Evolutionary conservation across 2,113 vertebrate genomes (phyloP), one percentile per base, ranked within the genome.

Genomic region (Sylvicapra grimmia): DNA sequence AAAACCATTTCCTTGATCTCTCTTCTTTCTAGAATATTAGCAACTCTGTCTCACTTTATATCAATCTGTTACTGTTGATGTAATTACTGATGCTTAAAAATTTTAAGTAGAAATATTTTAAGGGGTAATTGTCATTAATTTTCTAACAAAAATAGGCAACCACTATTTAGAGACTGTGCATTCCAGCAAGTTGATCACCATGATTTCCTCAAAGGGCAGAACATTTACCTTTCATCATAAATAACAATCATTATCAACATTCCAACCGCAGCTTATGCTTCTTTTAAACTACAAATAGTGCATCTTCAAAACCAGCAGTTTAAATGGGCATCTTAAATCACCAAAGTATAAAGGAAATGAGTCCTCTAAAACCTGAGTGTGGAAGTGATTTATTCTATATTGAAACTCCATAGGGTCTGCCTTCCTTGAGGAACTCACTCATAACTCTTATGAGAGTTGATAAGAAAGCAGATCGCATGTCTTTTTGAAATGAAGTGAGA

Each of bases 361-460:
- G 90, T 59, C 49, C 33, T 97, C 88, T 92, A 97, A 93, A 98
- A 91, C 33, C 58, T 86, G 79, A 84, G 95, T 47, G 14, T 47
- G 95, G 94, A 98, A 72, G 93, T 89, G 88, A 98, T 98, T 98
- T 98, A 95, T 95, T 96, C 84, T 94, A 95, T 90, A 94, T 96
- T 94, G 91, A 94, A 94, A 65, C 58, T 94, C 77, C 96, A 89
- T 36, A 82, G 91, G 54, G 88, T 93, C 94, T 94, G 92, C 87
- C 90, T 94, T 97, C 86, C 83, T 94, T 94, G 83, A 96, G 93
- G 87, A 89, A 84, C 51, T 87, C 16, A 94, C 82, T 97, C 96
- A 96, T 97, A 98, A 98, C 77, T 98, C 97, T 98, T 97, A 98
- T 98, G 98, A 99, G 97, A 91, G 93, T 85, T 98, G 98, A 98